phyloP scores from a whole-genome alignment of 2,113 vertebrate genomes.

The Mirounga angustirostris region DNA sequence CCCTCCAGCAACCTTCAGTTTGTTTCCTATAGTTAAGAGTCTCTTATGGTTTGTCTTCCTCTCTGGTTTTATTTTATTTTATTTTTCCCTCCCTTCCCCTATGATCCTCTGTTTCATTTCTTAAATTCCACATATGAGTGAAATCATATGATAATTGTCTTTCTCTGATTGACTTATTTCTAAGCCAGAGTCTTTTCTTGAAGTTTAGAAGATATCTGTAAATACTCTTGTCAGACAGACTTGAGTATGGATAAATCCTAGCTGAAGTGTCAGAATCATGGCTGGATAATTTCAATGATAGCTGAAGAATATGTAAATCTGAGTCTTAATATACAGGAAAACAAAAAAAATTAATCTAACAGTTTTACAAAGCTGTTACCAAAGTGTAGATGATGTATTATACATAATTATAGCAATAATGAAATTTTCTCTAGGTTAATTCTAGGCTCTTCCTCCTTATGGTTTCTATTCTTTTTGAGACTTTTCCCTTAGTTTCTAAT shows the following conservation, averaged over 20 bases:
- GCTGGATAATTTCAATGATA: background rate
- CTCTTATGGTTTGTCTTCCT: background rate
- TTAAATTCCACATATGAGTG: background rate
- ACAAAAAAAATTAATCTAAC: background rate
- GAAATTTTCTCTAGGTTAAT: background rate
- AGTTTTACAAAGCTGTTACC: background rate
- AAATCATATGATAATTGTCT: background rate
- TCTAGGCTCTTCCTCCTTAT: background rate
- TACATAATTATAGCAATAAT: background rate
- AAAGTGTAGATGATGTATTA: background rate
- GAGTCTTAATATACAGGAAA: background rate
- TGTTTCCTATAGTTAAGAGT: background rate
- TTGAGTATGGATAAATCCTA: background rate
- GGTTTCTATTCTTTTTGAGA: background rate
- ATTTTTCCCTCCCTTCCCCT: background rate
- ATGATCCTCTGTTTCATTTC: background rate
- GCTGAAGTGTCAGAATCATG: background rate
- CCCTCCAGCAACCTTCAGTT: background rate
- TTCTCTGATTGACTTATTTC: background rate
- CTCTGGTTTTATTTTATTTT: background rate
- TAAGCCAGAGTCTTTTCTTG: background rate
- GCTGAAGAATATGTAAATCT: background rate
- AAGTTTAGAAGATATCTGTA: background rate
- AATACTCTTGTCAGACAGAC: background rate
- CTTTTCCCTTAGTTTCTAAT: conserved; percentile 14